phyloP scores from a whole-genome alignment of 2,113 vertebrate species.

The Puffinus mauretanicus region DNA sequence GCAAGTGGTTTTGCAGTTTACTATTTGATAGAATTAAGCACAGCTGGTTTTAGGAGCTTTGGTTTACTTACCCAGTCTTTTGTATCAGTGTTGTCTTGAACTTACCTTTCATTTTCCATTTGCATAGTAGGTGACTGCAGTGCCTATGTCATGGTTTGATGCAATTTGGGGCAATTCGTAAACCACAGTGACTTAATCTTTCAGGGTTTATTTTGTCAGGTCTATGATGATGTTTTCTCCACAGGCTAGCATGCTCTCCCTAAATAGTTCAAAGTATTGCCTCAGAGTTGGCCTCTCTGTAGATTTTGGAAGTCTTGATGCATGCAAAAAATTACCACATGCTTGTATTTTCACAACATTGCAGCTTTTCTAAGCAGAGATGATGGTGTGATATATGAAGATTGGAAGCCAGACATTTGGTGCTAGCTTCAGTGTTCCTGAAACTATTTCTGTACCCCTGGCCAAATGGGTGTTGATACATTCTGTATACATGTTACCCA shows the following conservation, averaged over 20 bases:
- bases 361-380: background rate
- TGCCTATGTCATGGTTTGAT: background rate
- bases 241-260: background rate
- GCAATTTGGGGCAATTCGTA: background rate
- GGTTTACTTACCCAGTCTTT: background rate
- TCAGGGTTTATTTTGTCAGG: background rate
- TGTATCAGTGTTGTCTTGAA: background rate
- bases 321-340: background rate
- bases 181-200: background rate
- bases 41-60: background rate
- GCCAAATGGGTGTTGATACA: background rate
- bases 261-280: background rate
- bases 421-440: background rate
- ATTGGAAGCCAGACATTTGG: background rate
- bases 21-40: background rate
- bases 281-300: background rate
- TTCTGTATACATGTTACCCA: accelerated
- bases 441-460: background rate
- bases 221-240: background rate
- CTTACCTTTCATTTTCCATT: background rate
- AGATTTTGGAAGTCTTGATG: background rate
- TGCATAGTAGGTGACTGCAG: background rate
- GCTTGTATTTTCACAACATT: background rate
- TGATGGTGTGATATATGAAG: background rate
- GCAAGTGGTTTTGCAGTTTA: background rate